Percentiles rank a stretch among this genome's conserved stretches.
These are phyloP conservation scores for Python bivittatus DNA, from an alignment of 2,113 vertebrate species.

Conservation along the genomic window DNA sequence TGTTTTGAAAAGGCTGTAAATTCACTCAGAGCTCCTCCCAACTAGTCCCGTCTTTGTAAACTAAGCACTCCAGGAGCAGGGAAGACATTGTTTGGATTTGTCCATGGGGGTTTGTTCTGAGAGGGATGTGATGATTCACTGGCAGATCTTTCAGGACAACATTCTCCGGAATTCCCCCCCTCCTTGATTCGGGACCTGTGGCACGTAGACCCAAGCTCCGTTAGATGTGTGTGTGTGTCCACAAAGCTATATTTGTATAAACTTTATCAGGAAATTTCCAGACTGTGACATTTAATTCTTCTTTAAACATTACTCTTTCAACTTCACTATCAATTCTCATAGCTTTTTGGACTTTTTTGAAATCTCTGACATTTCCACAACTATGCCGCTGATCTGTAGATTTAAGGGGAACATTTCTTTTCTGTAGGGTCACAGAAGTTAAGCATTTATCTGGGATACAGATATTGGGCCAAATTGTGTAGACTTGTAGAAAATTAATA, in stretches of 20 bases:
- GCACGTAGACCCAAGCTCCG: conserved; percentile 69
- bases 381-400: too few species aligned
- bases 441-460: background rate
- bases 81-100: conserved; percentile 25
- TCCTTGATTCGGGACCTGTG: conserved; percentile 60
- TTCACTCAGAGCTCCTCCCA: background rate
- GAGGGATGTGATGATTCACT: conserved; percentile 53
- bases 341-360: background rate
- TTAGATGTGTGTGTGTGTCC: background rate
- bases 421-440: background rate
- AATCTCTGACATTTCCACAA: conserved; percentile 11
- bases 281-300: conserved; percentile 65
- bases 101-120: conserved; percentile 15
- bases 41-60: background rate
- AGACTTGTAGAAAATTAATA: background rate
- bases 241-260: conserved; percentile 64
- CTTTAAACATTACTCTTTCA: conserved; percentile 34
- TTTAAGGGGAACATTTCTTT: background rate
- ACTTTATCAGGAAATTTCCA: conserved; percentile 72
- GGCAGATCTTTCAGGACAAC: conserved; percentile 52
- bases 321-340: conserved; percentile 39
- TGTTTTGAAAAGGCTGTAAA: background rate
- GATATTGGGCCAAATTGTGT: background rate
- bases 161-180: conserved; percentile 36
- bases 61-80: background rate